A percentile compares a stretch with the other conserved stretches of the same genome.
phyloP scores from a whole-genome alignment of 2,797 vertebrate species.

The Rhodeus uyekii region DNA sequence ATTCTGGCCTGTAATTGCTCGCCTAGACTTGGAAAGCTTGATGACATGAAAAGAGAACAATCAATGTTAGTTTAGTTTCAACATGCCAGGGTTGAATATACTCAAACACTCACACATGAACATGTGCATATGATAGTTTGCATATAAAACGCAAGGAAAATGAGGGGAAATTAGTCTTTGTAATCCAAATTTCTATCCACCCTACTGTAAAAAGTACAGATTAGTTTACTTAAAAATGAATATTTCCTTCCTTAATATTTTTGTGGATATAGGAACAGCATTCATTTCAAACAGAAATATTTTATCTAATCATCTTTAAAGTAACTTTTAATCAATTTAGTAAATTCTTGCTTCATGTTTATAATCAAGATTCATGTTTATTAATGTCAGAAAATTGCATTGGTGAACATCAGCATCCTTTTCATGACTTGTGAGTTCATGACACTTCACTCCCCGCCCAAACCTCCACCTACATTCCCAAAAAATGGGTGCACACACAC shows the following conservation, averaged over 20 bases:
- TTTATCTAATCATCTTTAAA: neutral
- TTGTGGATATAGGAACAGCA: no score
- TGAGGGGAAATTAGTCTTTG: neutral
- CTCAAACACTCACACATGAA: neutral
- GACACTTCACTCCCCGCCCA: neutral
- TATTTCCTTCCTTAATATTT: no score
- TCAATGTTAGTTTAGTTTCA: neutral
- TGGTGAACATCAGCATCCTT: neutral
- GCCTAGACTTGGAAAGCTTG: neutral
- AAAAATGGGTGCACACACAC: neutral
- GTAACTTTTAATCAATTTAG: neutral
- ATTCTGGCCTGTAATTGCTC: neutral
- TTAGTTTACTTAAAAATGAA: neutral
- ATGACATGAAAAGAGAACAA: neutral
- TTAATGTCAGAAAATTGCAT: neutral
- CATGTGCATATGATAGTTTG: neutral
- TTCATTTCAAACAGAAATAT: neutral
- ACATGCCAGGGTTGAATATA: neutral
- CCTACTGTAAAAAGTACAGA: neutral
- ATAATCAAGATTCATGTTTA: neutral
- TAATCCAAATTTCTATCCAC: neutral
- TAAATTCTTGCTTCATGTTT: neutral
- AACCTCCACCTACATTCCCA: neutral
- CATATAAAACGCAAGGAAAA: neutral
- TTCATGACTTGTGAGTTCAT: neutral